Evolutionary conservation across 2,888 invertebrate genomes (phyloP).

Genomic region (Napeogenes sylphis): DNA sequence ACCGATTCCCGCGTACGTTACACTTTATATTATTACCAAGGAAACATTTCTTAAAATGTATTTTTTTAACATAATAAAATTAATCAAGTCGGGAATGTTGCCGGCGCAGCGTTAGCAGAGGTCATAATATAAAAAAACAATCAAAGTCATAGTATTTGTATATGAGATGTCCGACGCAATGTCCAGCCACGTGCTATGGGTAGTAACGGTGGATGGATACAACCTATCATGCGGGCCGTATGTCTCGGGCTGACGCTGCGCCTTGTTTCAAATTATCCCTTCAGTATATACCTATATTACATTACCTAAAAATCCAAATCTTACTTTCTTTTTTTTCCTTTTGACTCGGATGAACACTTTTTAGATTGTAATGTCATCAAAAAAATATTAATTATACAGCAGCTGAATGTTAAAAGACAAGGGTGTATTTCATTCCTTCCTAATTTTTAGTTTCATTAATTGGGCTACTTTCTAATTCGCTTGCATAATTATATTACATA

Average conservation of each 20-base stretch:
- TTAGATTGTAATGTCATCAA: no score
- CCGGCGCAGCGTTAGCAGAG: constrained; percentile 15
- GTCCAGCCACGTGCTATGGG: constrained; percentile 7
- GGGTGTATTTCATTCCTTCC: no score
- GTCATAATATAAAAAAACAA: neutral
- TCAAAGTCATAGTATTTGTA: no score
- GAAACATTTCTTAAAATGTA: neutral
- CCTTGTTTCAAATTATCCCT: neutral
- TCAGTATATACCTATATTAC: neutral
- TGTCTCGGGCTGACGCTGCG: constrained; percentile 12
- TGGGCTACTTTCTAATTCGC: no score
- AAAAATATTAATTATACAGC: no score
- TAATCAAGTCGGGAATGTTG: constrained; percentile 10
- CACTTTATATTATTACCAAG: constrained; percentile 22
- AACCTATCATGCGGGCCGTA: constrained; percentile 5
- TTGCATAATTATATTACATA: no score
- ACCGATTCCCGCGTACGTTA: constrained; percentile 39
- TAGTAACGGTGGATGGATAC: neutral
- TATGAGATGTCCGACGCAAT: neutral
- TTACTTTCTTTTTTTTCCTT: neutral
- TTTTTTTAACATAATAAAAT: neutral
- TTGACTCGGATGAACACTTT: no score
- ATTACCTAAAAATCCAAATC: neutral
- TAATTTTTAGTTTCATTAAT: no score
- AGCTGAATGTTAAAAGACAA: no score